These are phyloP conservation scores for Metridium senile DNA, from an alignment of 92 coral and sea anemone genomes.

Conservation along the genomic window DNA sequence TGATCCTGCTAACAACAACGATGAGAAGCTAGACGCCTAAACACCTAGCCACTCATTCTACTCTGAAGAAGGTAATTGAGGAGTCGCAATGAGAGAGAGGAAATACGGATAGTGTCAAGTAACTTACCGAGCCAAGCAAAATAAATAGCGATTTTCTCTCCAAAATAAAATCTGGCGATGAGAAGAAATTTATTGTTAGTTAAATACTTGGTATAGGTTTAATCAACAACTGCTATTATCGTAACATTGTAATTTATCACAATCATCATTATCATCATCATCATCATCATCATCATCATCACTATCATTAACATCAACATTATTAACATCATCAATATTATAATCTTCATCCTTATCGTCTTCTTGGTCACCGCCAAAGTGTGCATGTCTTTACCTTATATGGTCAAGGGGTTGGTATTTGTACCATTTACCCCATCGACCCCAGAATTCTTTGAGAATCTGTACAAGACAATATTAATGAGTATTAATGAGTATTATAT, in stretches of 20 bases:
- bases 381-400: slow-evolving; percentile 55
- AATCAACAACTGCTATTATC: too few relatives aligned
- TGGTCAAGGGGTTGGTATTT: slow-evolving; percentile 97
- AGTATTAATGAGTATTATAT: not conserved
- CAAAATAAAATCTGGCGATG: slow-evolving; percentile 68
- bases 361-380: too few relatives aligned
- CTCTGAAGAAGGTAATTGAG: not conserved
- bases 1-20: too few relatives aligned
- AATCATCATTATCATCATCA: not conserved
- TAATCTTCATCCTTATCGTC: too few relatives aligned
- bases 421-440: slow-evolving; percentile 96
- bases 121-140: slow-evolving; percentile 88
- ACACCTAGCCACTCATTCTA: too few relatives aligned
- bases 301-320: too few relatives aligned
- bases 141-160: slow-evolving; percentile 85
- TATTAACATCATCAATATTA: too few relatives aligned
- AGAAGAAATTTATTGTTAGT: not conserved
- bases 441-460: slow-evolving; percentile 98
- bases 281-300: too few relatives aligned
- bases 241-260: not conserved
- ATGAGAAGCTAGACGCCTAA: too few relatives aligned
- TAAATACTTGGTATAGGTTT: too few relatives aligned
- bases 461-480: slow-evolving; percentile 3
- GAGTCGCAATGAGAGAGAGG: not conserved
- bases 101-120: not conserved